Conservation (phyloP, 2,797 vertebrate species). For the Gymnothorax javanicus region DNA sequence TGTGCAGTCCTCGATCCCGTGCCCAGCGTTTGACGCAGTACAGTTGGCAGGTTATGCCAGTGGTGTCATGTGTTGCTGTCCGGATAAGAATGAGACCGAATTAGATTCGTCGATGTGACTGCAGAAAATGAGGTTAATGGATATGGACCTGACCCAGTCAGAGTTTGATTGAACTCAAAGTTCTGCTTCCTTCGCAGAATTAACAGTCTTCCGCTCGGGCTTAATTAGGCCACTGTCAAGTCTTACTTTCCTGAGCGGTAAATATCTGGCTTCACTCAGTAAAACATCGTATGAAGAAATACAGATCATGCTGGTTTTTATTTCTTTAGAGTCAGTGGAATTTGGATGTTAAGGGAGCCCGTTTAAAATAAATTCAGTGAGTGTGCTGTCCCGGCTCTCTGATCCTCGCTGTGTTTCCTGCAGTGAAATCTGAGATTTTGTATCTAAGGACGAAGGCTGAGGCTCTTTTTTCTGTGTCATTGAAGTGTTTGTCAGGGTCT, state of each 20-base stretch:
- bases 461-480: not conserved
- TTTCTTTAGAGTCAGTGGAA: not conserved
- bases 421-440: not conserved
- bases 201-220: not conserved
- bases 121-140: not conserved
- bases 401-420: not conserved
- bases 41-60: not conserved
- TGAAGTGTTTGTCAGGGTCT: not conserved
- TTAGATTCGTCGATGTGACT: not conserved
- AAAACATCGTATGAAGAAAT: not conserved
- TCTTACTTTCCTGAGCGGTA: too few relatives aligned
- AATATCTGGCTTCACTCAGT: not conserved
- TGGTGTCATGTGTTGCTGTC: too few relatives aligned
- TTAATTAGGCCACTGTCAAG: not conserved
- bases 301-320: not conserved
- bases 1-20: not conserved
- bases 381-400: not conserved
- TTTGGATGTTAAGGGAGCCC: not conserved
- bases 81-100: not conserved
- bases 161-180: not conserved
- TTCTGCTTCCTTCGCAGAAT: not conserved
- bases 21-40: not conserved
- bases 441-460: not conserved
- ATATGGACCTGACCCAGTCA: not conserved
- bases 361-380: not conserved